phyloP scores from a whole-genome alignment of 1,140 invertebrate species.

The Anastatus disparis region DNA sequence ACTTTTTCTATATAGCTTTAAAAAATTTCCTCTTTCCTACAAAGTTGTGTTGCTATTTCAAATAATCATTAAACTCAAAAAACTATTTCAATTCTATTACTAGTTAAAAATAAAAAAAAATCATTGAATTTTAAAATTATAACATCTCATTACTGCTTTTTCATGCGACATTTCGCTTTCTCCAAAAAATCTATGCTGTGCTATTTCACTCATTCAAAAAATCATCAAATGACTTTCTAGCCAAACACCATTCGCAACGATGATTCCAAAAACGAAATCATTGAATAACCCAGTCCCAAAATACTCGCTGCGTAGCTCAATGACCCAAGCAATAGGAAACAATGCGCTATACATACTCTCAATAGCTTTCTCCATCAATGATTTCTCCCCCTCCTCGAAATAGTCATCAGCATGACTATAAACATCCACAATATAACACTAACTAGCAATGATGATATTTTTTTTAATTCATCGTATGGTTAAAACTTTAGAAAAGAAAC shows the following conservation, averaged over 20 bases:
- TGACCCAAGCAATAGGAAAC: slow-evolving; percentile 40
- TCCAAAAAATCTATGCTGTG: too few relatives aligned
- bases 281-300: background rate
- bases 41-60: too few relatives aligned
- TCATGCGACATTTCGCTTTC: background rate
- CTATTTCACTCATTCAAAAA: too few relatives aligned
- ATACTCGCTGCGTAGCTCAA: background rate
- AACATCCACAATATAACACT: background rate
- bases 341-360: slow-evolving; percentile 8
- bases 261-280: background rate
- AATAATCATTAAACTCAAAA: too few relatives aligned
- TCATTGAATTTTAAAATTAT: background rate
- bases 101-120: too few relatives aligned
- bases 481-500: background rate
- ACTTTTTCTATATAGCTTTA: too few relatives aligned
- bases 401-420: background rate
- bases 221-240: too few relatives aligned
- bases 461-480: background rate
- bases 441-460: background rate
- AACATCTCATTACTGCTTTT: background rate
- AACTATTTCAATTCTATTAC: too few relatives aligned
- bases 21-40: too few relatives aligned
- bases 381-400: background rate
- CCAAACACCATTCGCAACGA: too few relatives aligned
- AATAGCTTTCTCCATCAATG: background rate